Evolutionary conservation across 2,888 invertebrate genomes (phyloP), one percentile per base, ranked within the genome.

Genomic region (Ceramica pisi): DNA sequence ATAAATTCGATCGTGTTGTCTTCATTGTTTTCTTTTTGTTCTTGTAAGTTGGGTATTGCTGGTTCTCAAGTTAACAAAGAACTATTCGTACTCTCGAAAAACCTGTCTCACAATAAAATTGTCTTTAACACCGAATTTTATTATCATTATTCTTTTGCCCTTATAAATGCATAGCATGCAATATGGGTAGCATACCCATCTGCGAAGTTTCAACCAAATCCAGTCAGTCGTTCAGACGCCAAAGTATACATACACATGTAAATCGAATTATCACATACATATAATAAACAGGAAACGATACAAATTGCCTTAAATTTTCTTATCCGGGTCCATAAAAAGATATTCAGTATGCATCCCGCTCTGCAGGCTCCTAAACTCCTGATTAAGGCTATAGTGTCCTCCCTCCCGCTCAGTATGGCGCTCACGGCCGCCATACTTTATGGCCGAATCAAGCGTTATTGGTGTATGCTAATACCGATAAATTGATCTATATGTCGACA

Each of bases 371-470:
- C 46, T 55, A 44, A 26, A 12, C 14, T 41, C 48, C 46, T 55
- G 51, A 67, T 61, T 61, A 50, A 50, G 38, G 51, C 38, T 51
- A 12, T 51, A 59, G 48, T n/a, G 64, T 23, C 64, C 55, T 12
- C 26, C 14, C n/a, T 23, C 9, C 50, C 41, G 21, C 56, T 79
- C 31, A 51, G 56, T 56, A 75, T 68, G 65, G 38, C 59, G 26
- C 59, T 19, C 73, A 66, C 62, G 77, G 26, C 55, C 3, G 46
- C 64, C 38, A 14, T 64, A 68, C 56, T 76, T 81, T 62, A 68
- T 53, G 57, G 55, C 46, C 46, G 71, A 75, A 77, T 73, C 63
- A 79, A 69, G 63, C 69, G 67, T 56, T 78, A 81, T 77, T 66
- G 66, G 55, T 44, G 48, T 63, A 78, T 67, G 62, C 59, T 44